Conservation (phyloP, 2,113 vertebrate genomes). For the Rhadina sibilatrix region DNA sequence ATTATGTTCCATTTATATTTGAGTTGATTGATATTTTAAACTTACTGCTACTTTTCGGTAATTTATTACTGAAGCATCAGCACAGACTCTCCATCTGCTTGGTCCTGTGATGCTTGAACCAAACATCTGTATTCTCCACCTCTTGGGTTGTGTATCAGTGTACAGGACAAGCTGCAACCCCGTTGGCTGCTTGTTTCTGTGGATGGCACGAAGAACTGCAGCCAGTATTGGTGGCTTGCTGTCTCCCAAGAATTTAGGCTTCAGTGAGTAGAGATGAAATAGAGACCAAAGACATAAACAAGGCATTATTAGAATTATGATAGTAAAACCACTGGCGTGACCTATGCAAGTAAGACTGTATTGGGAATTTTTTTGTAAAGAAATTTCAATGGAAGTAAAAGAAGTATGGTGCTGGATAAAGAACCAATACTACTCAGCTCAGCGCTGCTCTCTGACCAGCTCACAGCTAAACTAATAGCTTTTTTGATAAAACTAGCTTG, state of each 20-base stretch:
- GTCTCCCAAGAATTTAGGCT: conserved; percentile 76
- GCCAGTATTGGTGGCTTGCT: conserved; percentile 63
- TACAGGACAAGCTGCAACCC: conserved; percentile 77
- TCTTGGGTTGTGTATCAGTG: conserved; percentile 49
- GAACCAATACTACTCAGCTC: neutral
- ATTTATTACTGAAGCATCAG: conserved; percentile 74
- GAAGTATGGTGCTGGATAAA: neutral
- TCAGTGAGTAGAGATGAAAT: neutral
- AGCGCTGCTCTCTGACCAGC: neutral
- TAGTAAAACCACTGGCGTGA: neutral
- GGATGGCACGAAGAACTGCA: conserved; percentile 74
- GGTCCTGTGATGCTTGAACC: conserved; percentile 68
- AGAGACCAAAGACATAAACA: neutral
- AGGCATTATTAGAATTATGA: neutral
- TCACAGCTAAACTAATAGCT: neutral
- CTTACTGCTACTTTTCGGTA: conserved; percentile 75
- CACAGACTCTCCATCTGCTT: conserved; percentile 78
- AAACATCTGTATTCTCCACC: conserved; percentile 74
- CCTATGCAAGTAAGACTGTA: neutral
- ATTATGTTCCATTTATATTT: neutral
- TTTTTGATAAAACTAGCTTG: neutral
- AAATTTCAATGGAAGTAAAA: neutral
- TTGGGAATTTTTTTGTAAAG: neutral
- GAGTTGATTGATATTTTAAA: neutral
- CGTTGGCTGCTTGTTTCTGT: conserved; percentile 44